These are phyloP conservation scores for Drosophila borborema DNA, from an alignment of 2,888 invertebrate species.

Conservation along the genomic window DNA sequence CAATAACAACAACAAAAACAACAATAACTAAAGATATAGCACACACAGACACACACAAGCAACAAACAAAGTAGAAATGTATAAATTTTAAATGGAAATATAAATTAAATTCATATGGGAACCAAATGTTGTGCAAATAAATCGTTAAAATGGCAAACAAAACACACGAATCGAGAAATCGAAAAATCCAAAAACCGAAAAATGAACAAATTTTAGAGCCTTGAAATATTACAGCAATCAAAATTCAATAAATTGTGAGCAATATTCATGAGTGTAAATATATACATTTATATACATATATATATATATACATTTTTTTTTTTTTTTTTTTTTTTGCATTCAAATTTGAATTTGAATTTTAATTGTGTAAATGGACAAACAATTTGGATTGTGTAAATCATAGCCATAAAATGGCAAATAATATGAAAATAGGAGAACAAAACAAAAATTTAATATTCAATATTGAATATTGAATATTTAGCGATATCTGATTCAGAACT, in stretches of 20 bases:
- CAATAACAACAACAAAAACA: conserved; percentile 39
- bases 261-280: conserved; percentile 43
- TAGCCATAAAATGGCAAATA: conserved; percentile 11
- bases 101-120: conserved; percentile 79
- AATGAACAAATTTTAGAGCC: conserved; percentile 23
- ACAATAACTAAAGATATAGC: conserved; percentile 25
- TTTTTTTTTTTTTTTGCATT: not conserved
- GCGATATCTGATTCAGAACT: conserved; percentile 9
- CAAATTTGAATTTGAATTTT: conserved; percentile 31
- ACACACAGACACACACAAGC: conserved; percentile 26
- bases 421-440: not conserved
- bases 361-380: conserved; percentile 16
- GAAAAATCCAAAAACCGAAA: conserved; percentile 4
- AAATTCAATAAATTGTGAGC: conserved; percentile 59
- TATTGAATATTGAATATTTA: conserved; percentile 17
- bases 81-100: conserved; percentile 76
- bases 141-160: conserved; percentile 77
- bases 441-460: conserved; percentile 6
- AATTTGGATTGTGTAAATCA: conserved; percentile 26
- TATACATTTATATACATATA: not conserved
- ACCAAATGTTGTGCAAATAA: conserved; percentile 79
- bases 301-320: too few species aligned
- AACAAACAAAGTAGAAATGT: conserved; percentile 55
- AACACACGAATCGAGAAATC: conserved; percentile 41
- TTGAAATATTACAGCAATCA: conserved; percentile 61